phyloP scores from a whole-genome alignment of 2,888 invertebrate species.

The Bimastos eiseni region DNA sequence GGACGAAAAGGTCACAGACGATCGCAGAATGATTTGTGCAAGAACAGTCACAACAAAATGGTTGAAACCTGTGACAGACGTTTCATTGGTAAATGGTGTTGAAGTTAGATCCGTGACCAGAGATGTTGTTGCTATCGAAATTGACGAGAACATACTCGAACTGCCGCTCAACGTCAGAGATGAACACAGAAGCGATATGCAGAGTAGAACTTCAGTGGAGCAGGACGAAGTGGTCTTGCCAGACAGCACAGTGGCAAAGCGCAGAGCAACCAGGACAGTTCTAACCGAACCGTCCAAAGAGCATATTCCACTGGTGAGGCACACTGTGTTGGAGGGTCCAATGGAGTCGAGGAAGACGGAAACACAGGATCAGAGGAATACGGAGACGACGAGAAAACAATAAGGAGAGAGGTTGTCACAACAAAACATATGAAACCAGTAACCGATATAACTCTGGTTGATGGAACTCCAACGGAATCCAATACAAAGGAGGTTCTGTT shows the following conservation, averaged over 20 bases:
- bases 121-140: conserved; percentile 30
- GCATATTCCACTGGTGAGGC: conserved; percentile 14
- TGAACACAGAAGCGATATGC: conserved; percentile 28
- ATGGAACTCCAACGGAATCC: conserved; percentile 28
- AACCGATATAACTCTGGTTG: conserved; percentile 29
- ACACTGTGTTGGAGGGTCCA: conserved; percentile 33
- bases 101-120: conserved; percentile 19
- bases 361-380: conserved; percentile 23
- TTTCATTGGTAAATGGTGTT: conserved; percentile 14
- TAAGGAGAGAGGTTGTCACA: conserved; percentile 23
- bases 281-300: conserved; percentile 27
- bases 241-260: conserved; percentile 27
- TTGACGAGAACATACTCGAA: conserved; percentile 36
- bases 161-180: conserved; percentile 30
- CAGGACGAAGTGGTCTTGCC: conserved; percentile 31
- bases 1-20: conserved; percentile 23
- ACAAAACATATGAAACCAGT: conserved; percentile 35
- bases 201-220: conserved; percentile 29
- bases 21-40: conserved; percentile 29
- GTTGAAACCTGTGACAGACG: conserved; percentile 36
- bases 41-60: conserved; percentile 31
- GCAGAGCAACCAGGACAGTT: conserved; percentile 27
- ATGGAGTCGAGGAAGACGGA: conserved; percentile 26
- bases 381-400: conserved; percentile 32
- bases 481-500: conserved; percentile 29